Conservation (phyloP, 2,797 vertebrate species). For the Lateolabrax maculatus region DNA sequence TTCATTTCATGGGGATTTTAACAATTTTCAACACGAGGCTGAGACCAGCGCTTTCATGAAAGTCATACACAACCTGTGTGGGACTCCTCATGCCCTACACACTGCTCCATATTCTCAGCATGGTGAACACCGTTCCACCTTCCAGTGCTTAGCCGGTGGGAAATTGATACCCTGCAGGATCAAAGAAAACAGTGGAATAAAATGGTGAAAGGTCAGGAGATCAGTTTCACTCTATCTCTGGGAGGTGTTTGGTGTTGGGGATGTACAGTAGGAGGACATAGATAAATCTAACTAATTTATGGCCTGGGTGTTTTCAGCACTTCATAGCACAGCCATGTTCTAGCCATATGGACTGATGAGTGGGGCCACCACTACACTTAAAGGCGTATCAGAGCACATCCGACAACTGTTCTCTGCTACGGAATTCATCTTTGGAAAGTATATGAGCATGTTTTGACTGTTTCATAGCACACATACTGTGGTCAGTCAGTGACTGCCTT, state of each 20-base stretch:
- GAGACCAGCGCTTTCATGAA: slow-evolving; percentile 9
- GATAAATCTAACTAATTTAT: slow-evolving; percentile 80
- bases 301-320: slow-evolving; percentile 74
- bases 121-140: slow-evolving; percentile 37
- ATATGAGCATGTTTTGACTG: slow-evolving; percentile 21
- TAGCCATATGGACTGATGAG: slow-evolving; percentile 56
- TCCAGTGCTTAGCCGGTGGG: slow-evolving; percentile 57
- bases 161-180: slow-evolving; percentile 73
- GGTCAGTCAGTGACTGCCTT: slow-evolving; percentile 17
- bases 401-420: slow-evolving; percentile 65
- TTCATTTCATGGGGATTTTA: slow-evolving; percentile 9
- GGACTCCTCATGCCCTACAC: slow-evolving; percentile 19
- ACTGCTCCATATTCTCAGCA: slow-evolving; percentile 28
- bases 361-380: slow-evolving; percentile 45
- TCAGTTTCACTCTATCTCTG: slow-evolving; percentile 73
- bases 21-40: not conserved
- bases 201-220: slow-evolving; percentile 80
- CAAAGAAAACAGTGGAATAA: slow-evolving; percentile 82
- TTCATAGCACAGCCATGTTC: slow-evolving; percentile 65
- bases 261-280: slow-evolving; percentile 63
- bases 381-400: slow-evolving; percentile 62
- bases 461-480: slow-evolving; percentile 7
- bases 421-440: slow-evolving; percentile 43
- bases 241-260: slow-evolving; percentile 59
- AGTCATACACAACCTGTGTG: slow-evolving; percentile 19